Base-by-base conservation (phyloP, 2,888 invertebrate species). In the Dynastes tityus region DNA sequence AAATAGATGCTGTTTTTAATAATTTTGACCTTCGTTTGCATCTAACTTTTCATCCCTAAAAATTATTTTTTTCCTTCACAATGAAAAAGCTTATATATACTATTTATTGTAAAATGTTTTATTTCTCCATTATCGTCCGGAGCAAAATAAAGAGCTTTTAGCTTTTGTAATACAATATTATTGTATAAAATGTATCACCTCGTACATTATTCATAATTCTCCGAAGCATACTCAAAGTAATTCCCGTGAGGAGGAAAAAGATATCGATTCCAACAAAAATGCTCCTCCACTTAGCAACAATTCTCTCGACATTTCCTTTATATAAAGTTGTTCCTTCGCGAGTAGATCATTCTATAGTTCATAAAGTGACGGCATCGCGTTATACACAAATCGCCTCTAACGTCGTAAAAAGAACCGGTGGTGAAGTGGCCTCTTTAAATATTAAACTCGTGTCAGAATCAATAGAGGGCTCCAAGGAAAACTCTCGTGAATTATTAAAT, bases 361-460 rank as follows among this genome's bases (percentile, higher is more conserved):
- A 74, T 61, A 45, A 49, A 29, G 13, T 13, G 61, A 45, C 13
- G 22, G 45, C 61, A 27, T 2, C 61, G 61, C 37, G 55, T 9
- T 22, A 58, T 61, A 74, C 73, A 11, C 61, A 40, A 61, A 74
- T 45, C 61, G 45, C 27, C 61, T 27, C 55, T 58, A 51, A 68
- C 13, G 29, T n/a, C 68, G 68, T 51, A 68, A 74, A 74, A 74
- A 49, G 73, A 11, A 13, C 27, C 71, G 73, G 6, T n/a, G 73
- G 6, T 27, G 13, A 45, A 74, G 40, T 61, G 22, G 22, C 49
- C 5, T 2, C 27, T 45, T 74, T 74, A 74, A 74, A 74, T 61
- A 49, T 45, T 61, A 45, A 74, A 58, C 16, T 58, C 73, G 16
- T 22, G 61, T 58, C 73, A 49, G 45, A 74, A 61, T 61, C 73